Base-by-base conservation (phyloP, 2,888 invertebrate genomes). In the Apodemia duryi region DNA sequence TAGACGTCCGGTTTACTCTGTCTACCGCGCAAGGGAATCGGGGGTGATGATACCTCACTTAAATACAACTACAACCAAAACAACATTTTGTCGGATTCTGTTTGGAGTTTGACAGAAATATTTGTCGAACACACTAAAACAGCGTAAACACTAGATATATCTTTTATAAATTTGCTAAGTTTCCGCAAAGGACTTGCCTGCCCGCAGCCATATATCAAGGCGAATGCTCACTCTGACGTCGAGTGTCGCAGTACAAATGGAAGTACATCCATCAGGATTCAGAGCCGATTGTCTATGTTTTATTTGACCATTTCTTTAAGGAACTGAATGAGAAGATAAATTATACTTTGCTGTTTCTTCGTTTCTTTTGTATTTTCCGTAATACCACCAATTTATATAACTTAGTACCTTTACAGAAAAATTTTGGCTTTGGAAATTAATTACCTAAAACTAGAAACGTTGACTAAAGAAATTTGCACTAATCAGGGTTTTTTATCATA, bases 241-340 rank as follows among this genome's bases (percentile, higher is more conserved):
- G 54, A 54, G 32, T 54, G 54, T 54, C 54, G 54, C 28, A 28
- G 28, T 54, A 54, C 54, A 54, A 54, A 54, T 54, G 60, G 63
- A 67, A 68, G 62, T 46, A 62, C 63, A 65, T 60, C 62, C 65
- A 62, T 61, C 57, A 63, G 51, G 62, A 64, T 63, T 67, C 67
- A 54, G 65, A 46, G 41, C 43, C 69, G 69, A 65, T 63, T 65
- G 66, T 70, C 70, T 67, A 52, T 52, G 54, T 54, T 54, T 54
- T 54, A 54, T 54, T 32, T 54, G 54, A 54, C 54, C 54, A 29
- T 29, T 54, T 29, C 54, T 54, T 54, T 54, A 54, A 54, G 54
- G 54, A 54, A 54, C 54, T 32, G 54, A 54, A 54, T 29, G 54
- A 54, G 54, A 29, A 54, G 29, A 54, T 29, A 54, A 54, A 54